Evolutionary conservation across 1,140 invertebrate species (phyloP), one percentile per base, ranked within the genome.

Genomic region (Drosophila ogumai): DNA sequence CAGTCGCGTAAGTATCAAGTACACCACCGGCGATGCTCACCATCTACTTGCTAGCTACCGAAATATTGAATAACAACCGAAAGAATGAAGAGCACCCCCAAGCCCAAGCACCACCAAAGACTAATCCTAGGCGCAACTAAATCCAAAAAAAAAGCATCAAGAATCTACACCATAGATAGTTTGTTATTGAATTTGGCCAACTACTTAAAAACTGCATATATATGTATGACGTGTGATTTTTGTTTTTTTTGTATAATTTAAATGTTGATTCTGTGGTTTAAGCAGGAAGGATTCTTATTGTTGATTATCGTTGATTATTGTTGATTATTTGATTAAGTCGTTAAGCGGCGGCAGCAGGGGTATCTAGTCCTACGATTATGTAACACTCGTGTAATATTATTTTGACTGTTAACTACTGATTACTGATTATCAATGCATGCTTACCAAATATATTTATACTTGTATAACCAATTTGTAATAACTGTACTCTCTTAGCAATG

Each of bases 1-100:
- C 31, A 92, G 86, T 92, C 92, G 92, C 66, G 92, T 93, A 92
- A 93, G 92, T 93, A 93, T 93, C 64, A 78, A 80, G 64, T 88
- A 92, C 66, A 86, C 90, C 68, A 86, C 88, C 50, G 91, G 82
- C 56, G 92, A 92, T 86, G 85, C 90, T 78, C 90, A 90, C 71
- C 87, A 86, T 66, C 85, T 91, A 74, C 82, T 92, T 78, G 92
- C 92, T 88, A 93, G 91, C 75, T 93, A 93, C 81, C 91, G 91
- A 88, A 92, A 93, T 84, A 79, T 90, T 85, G 90, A 92, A 85
- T 92, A 78, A 92, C 36, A 78, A 92, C 36, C 82, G 34, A 80
- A 63, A 60, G 55, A 74, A 67, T 47, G 46, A 65, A 67, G 52
- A 67, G 71, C 64, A 60, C 60, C 67, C 38, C 46, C 31, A 61